Evolutionary conservation across 2,888 invertebrate species (phyloP).

Genomic region (Catocala nupta): DNA sequence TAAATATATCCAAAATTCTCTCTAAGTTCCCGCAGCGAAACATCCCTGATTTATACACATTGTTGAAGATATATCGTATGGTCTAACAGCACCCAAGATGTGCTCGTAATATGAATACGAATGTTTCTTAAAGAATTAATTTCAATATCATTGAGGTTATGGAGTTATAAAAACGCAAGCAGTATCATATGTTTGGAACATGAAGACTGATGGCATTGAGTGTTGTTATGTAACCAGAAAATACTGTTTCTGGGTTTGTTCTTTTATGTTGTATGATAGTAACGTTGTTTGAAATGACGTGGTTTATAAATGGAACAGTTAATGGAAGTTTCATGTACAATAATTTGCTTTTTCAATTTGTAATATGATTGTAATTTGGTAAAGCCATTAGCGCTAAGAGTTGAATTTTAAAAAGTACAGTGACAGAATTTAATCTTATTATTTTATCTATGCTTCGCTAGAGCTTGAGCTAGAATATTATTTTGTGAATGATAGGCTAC

Average conservation of each 20-base stretch:
- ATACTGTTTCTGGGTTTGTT: no score
- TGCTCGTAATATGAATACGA: not conserved
- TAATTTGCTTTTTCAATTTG: slow-evolving; percentile 1
- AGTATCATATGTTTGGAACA: not conserved
- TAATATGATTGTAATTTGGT: not conserved
- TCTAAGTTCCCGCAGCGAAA: not conserved
- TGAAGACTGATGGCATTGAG: not conserved
- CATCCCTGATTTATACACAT: not conserved
- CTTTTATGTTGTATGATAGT: no score
- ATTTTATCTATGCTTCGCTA: no score
- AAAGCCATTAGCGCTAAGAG: not conserved
- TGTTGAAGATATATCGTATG: not conserved
- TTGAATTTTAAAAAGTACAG: not conserved
- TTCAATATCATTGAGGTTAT: not conserved
- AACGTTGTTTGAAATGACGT: no score
- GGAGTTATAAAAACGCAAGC: slow-evolving; percentile 4
- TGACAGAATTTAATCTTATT: no score
- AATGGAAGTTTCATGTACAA: not conserved
- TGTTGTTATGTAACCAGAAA: no score
- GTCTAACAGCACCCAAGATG: not conserved
- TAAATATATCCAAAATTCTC: not conserved
- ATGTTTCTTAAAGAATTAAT: slow-evolving; percentile 8
- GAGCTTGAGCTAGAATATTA: no score
- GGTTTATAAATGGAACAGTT: not conserved
- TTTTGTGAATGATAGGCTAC: no score